Percentiles rank a stretch among this genome's conserved stretches.
phyloP scores from a whole-genome alignment of 2,113 vertebrate genomes.

The Oxygymnocypris stewartii region DNA sequence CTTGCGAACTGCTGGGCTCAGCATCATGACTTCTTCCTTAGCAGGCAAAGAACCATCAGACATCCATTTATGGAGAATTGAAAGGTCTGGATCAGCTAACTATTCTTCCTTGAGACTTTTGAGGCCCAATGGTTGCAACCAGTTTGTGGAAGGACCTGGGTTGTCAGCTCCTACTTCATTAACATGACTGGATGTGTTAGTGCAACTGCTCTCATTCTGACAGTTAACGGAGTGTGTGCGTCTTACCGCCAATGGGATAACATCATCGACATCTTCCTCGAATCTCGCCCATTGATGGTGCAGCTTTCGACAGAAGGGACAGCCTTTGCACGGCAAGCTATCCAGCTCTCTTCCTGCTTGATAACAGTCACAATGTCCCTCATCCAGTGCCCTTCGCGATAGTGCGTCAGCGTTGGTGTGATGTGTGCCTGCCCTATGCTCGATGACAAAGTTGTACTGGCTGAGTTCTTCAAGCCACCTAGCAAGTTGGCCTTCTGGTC shows the following conservation, averaged over 20 bases:
- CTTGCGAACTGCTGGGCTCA: neutral
- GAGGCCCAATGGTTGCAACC: neutral
- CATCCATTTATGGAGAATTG: neutral
- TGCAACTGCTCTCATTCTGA: neutral
- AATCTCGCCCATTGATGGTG: no score
- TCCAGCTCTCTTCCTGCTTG: no score
- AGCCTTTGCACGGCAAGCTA: no score
- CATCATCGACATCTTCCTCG: no score
- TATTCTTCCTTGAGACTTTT: neutral
- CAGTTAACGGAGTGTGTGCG: neutral
- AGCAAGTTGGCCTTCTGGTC: neutral
- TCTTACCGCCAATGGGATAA: no score
- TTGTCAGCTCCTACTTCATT: neutral
- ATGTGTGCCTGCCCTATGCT: neutral
- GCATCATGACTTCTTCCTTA: neutral
- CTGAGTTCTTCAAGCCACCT: constrained; percentile 6
- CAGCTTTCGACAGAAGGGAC: no score
- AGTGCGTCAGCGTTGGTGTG: neutral
- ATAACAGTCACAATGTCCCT: neutral
- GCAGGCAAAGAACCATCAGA: neutral
- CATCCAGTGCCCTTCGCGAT: neutral
- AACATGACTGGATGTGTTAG: neutral
- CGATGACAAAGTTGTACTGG: constrained; percentile 1
- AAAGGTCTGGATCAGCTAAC: neutral
- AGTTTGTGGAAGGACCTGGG: neutral